Percentiles rank a stretch among this genome's conserved stretches.
Conservation (phyloP, 2,113 vertebrate genomes). For the Stegastes partitus region DNA sequence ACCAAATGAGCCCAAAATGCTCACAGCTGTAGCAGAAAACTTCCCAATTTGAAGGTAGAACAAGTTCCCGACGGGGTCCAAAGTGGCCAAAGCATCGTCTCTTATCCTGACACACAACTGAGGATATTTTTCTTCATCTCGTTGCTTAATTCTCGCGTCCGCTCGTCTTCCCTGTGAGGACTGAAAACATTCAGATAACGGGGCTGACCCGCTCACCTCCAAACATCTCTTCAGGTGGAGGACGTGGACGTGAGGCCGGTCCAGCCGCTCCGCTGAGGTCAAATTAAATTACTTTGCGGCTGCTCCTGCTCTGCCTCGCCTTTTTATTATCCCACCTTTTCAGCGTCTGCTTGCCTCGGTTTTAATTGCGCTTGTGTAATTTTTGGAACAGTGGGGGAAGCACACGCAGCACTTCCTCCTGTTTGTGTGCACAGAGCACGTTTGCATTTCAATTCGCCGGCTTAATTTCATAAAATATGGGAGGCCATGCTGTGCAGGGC, state of each 20-base stretch:
- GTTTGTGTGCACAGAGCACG: not conserved
- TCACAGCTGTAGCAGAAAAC: not conserved
- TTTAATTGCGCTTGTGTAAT: not conserved
- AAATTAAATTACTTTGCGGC: not conserved
- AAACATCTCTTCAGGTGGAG: not conserved
- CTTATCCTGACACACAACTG: not conserved
- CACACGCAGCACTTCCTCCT: not conserved
- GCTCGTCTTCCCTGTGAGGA: not conserved
- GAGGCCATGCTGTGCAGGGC: constrained; percentile 13
- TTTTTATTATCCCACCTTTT: not conserved
- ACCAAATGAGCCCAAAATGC: too few species aligned
- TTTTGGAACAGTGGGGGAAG: not conserved
- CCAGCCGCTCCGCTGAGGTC: constrained; percentile 8
- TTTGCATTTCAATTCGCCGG: constrained; percentile 10
- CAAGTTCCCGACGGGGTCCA: not conserved
- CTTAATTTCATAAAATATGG: constrained; percentile 5
- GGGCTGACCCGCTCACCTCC: not conserved
- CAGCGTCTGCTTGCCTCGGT: too few species aligned
- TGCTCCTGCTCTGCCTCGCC: not conserved
- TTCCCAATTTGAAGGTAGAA: not conserved
- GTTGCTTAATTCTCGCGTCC: not conserved
- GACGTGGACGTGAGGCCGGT: not conserved
- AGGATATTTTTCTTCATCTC: not conserved
- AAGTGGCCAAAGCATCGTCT: not conserved
- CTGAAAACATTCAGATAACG: not conserved